Base-by-base conservation (phyloP, 2,113 vertebrate genomes). In the Hoplias malabaricus region DNA sequence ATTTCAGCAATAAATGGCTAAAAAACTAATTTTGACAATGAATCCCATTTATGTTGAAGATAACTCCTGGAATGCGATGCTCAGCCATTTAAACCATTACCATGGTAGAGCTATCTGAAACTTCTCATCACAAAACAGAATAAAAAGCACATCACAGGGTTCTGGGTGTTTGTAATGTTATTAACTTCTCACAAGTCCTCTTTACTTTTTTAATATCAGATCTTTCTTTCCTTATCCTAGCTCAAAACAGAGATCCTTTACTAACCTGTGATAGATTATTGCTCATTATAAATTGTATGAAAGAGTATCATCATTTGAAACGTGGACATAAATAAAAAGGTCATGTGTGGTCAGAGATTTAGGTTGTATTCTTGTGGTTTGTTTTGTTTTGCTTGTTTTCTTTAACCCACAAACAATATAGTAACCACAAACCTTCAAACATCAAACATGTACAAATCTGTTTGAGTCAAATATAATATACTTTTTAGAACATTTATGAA, bases 281-380 rank as follows among this genome's bases (percentile, higher is more conserved):
- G 78, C 57, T 80, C 73, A 63, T 80, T n/a, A 48, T 42, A 80
- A n/a, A 72, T 40, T 75, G 70, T 74, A 73, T 80, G 68, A 72
- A 76, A 82, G 14, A 59, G 75, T 59, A 82, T 82, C 63, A 66
- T 71, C 43, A 33, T 79, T 82, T 77, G 80, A 79, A 79, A 80
- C 72, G 76, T 82, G 69, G 71, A 83, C 50, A 65, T 67, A 69
- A 62, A 65, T 79, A 83, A 79, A 79, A 81, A 85, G 50, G 71
- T 83, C 63, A 75, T 65, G 56, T 81, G 79, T 83, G 76, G 79
- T 83, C 76, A 81, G 59, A 69, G 40, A 21, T 34, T 57, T n/a
- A n/a, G 69, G 65, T 29, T 65, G 59, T 23, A 3, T 1, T 29
- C 40, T 27, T 81, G n/a, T n/a, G n/a, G n/a, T n/a, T n/a, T n/a